Evolutionary conservation across 2,888 invertebrate species (phyloP).

Genomic region (Malthinus flaveolus): DNA sequence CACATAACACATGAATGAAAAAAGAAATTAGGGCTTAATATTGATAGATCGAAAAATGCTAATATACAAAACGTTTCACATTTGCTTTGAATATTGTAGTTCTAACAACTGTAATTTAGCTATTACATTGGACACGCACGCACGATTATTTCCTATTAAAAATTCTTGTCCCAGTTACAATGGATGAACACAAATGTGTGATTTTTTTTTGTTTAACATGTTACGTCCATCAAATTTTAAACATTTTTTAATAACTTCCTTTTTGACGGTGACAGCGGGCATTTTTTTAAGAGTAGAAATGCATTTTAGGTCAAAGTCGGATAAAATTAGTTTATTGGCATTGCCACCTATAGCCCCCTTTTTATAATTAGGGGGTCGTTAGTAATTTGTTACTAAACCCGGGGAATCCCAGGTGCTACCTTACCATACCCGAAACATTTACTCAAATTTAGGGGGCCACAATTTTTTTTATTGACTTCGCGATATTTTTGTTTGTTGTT

Average conservation of each 20-base stretch:
- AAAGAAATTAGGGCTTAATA: background rate
- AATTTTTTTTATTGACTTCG: no score
- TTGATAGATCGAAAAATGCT: background rate
- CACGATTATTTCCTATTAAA: slow-evolving; percentile 9
- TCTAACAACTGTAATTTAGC: slow-evolving; percentile 13
- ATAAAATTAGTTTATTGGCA: no score
- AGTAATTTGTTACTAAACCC: no score
- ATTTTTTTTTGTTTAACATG: background rate
- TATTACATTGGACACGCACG: slow-evolving; percentile 12
- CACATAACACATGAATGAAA: background rate
- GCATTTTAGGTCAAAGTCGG: no score
- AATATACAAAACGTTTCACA: background rate
- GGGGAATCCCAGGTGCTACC: no score
- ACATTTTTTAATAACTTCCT: background rate
- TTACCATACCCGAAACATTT: no score
- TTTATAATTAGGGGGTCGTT: no score
- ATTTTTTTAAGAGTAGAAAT: no score
- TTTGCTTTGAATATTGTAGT: slow-evolving; percentile 5
- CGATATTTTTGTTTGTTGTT: no score
- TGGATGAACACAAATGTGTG: slow-evolving; percentile 5
- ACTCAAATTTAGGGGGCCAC: no score
- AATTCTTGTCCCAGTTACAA: slow-evolving; percentile 15
- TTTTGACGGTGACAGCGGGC: background rate
- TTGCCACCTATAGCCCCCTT: no score
- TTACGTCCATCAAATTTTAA: background rate